Conservation (phyloP, 2,797 vertebrate genomes). For the Alcedo atthis region DNA sequence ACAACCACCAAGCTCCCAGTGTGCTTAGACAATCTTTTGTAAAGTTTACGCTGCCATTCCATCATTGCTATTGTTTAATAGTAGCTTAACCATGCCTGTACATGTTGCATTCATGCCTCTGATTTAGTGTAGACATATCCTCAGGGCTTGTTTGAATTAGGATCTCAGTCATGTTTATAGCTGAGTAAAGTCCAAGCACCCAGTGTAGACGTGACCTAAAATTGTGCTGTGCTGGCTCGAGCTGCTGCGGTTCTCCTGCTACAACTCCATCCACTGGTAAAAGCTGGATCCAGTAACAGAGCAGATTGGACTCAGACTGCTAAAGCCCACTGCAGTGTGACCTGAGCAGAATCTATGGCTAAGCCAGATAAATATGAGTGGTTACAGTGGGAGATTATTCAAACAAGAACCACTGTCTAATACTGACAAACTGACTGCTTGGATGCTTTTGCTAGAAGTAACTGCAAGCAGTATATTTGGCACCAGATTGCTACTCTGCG, state of each 20-base stretch:
- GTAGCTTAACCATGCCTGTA: neutral
- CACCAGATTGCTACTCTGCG: neutral
- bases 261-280: neutral
- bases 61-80: neutral
- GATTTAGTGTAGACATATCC: conserved; percentile 8
- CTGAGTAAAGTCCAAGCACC: conserved; percentile 34
- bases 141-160: conserved; percentile 40
- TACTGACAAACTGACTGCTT: neutral
- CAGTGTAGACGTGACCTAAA: neutral
- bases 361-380: neutral
- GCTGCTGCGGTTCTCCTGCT: neutral
- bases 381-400: neutral
- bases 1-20: neutral
- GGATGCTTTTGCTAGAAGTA: neutral
- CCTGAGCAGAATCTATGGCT: neutral
- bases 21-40: neutral
- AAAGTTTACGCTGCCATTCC: neutral
- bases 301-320: neutral
- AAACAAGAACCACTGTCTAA: neutral
- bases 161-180: conserved; percentile 25
- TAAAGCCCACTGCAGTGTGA: neutral
- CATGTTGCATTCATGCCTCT: neutral
- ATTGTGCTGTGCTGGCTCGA: neutral
- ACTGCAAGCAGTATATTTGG: neutral
- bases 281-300: neutral